Evolutionary conservation across 1,140 invertebrate species (phyloP).

Genomic region (Pollicipes pollicipes): DNA sequence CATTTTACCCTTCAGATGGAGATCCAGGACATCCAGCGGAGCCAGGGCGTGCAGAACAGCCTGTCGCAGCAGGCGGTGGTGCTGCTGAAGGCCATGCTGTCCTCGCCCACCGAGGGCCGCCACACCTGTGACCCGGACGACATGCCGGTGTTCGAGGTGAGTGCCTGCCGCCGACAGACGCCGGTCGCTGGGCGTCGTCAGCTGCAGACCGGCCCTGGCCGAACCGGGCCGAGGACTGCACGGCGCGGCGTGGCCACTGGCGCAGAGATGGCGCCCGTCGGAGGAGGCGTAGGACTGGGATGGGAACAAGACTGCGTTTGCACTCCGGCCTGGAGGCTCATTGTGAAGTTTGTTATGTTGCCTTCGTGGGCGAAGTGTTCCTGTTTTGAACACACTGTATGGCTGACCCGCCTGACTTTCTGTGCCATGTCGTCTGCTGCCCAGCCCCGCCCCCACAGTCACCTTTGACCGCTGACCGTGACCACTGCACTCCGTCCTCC

Average conservation of each 20-base stretch:
- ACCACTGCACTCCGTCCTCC: too few species aligned
- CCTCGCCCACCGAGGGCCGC: slow-evolving; percentile 48
- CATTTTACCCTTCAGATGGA: too few species aligned
- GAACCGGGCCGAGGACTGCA: slow-evolving; percentile 60
- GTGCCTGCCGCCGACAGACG: slow-evolving; percentile 71
- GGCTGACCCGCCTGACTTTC: too few species aligned
- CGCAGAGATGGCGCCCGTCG: slow-evolving; percentile 15
- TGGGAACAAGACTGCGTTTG: too few species aligned
- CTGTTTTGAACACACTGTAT: too few species aligned
- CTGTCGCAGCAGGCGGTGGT: slow-evolving; percentile 55
- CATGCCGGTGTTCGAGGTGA: slow-evolving; percentile 42
- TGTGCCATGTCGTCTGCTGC: too few species aligned
- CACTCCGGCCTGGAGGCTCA: too few species aligned
- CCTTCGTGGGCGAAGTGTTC: too few species aligned
- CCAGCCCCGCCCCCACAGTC: too few species aligned
- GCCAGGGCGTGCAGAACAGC: slow-evolving; percentile 56
- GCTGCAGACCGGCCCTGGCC: slow-evolving; percentile 54
- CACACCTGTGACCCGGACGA: slow-evolving; percentile 44
- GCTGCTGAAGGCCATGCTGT: slow-evolving; percentile 64
- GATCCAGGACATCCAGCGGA: slow-evolving; percentile 70
- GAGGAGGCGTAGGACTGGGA: too few species aligned
- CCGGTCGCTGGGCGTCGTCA: slow-evolving; percentile 42
- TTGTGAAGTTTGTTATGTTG: too few species aligned
- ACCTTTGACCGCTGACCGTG: too few species aligned
- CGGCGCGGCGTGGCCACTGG: slow-evolving; percentile 43